Conservation (phyloP, 2,888 invertebrate species). For the Rambutsinella grinnellia region DNA sequence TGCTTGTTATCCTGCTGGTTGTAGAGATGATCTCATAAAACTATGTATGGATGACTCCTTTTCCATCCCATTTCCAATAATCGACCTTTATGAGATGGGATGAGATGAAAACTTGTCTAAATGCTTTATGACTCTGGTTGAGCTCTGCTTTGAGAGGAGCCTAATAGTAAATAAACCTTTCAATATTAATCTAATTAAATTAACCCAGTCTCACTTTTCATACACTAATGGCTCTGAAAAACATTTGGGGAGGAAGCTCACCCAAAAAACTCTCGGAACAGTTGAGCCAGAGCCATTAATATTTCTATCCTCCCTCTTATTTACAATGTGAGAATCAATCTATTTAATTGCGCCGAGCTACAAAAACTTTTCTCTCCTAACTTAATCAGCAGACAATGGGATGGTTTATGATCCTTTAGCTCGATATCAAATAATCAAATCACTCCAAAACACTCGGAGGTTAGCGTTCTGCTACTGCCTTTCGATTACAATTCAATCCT, state of each 20-base stretch:
- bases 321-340: constrained; percentile 47
- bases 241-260: not conserved
- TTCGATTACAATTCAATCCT: no score
- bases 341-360: constrained; percentile 51
- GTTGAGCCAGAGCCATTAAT: not conserved
- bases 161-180: constrained; percentile 53
- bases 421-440: no score
- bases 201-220: constrained; percentile 52
- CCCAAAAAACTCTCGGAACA: not conserved
- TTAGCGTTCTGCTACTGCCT: no score
- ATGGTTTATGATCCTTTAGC: no score
- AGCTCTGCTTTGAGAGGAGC: constrained; percentile 37
- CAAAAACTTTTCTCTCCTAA: no score
- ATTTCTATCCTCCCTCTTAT: not conserved
- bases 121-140: constrained; percentile 54
- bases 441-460: no score
- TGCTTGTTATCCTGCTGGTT: no score
- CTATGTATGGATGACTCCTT: no score
- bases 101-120: no score
- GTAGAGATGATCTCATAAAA: no score
- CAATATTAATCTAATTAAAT: constrained; percentile 57
- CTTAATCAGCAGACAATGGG: constrained; percentile 31
- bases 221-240: constrained; percentile 41
- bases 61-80: not conserved
- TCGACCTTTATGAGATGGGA: no score